Evolutionary conservation across 2,797 vertebrate genomes (phyloP).

Genomic region (Orestias chungarensis): DNA sequence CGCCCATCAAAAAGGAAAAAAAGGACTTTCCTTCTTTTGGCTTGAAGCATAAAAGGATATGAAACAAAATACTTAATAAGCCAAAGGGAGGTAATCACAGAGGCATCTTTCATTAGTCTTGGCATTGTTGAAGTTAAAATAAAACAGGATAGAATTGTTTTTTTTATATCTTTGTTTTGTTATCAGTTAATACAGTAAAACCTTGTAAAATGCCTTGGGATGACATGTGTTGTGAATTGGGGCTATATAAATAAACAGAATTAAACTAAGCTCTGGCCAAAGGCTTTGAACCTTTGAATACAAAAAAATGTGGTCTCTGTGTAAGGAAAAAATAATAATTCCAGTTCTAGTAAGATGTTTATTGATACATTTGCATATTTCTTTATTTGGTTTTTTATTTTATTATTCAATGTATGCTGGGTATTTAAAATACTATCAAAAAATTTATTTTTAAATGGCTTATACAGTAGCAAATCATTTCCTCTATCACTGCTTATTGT

Average conservation of each 20-base stretch:
- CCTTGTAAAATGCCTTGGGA: too few species aligned
- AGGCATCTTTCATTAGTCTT: slow-evolving; percentile 30
- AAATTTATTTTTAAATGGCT: slow-evolving; percentile 8
- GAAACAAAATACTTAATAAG: slow-evolving; percentile 54
- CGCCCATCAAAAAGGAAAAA: slow-evolving; percentile 49
- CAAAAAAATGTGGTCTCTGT: neutral
- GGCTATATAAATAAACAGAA: too few species aligned
- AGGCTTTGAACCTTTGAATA: neutral
- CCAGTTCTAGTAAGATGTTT: neutral
- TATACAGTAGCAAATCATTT: neutral
- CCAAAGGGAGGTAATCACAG: slow-evolving; percentile 37
- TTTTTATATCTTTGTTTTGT: slow-evolving; percentile 3
- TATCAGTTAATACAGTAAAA: slow-evolving; percentile 3
- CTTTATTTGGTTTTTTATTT: neutral
- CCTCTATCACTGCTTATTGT: neutral
- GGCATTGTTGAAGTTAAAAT: slow-evolving; percentile 12
- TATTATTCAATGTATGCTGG: neutral
- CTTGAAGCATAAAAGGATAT: slow-evolving; percentile 53
- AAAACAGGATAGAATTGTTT: slow-evolving; percentile 17
- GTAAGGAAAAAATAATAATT: neutral
- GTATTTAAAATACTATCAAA: neutral
- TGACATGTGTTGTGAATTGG: too few species aligned
- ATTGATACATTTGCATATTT: neutral
- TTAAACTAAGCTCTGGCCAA: too few species aligned
- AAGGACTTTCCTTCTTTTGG: slow-evolving; percentile 57